Evolutionary conservation across 1,140 invertebrate species (phyloP), one percentile per base, ranked within the genome.

Genomic region (Drosophila burlai): DNA sequence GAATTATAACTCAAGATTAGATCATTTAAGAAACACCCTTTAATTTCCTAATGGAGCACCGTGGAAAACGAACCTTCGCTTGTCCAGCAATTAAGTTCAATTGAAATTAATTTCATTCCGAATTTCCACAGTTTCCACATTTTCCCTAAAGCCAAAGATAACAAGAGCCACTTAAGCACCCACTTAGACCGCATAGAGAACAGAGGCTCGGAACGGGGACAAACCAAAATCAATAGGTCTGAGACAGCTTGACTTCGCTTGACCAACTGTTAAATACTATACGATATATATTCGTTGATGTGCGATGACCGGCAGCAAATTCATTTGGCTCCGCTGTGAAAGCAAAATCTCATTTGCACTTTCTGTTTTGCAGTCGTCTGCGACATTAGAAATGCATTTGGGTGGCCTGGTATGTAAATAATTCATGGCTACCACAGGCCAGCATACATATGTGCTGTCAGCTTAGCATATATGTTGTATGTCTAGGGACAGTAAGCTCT

Each of bases 381-480:
- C 46, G 54, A 83, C 69, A 89, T 89, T 89, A 75, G 66, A 78
- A 89, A 87, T 87, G 81, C 84, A 87, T 87, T 87, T 87, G 68
- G 84, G 76, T 72, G 67, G 58, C 50, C 66, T 43, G 80, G 68
- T 66, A 79, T 74, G 61, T 87, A 87, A 87, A 87, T 87, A 84
- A 87, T 87, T 87, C 81, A 87, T 89, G 81, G 58, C 59, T 76
- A 62, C 49, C 43, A 47, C 63, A 84, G 43, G 43, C 55, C 57
- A 62, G 31, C 64, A 77, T 58, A 60, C 52, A 72, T 63, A 42
- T 67, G 47, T 18, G 49, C 47, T 24, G 13, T 69, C 49, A 50
- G 72, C 67, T 64, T 59, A 59, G 54, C 58, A 76, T 46, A 47
- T 47, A 49, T 49, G 47, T 49, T 49, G 47, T 57, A 40, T 59